A percentile compares a stretch with the other conserved stretches of the same genome.
Conservation (phyloP, 2,797 vertebrate species). For the Danio kyathit region DNA sequence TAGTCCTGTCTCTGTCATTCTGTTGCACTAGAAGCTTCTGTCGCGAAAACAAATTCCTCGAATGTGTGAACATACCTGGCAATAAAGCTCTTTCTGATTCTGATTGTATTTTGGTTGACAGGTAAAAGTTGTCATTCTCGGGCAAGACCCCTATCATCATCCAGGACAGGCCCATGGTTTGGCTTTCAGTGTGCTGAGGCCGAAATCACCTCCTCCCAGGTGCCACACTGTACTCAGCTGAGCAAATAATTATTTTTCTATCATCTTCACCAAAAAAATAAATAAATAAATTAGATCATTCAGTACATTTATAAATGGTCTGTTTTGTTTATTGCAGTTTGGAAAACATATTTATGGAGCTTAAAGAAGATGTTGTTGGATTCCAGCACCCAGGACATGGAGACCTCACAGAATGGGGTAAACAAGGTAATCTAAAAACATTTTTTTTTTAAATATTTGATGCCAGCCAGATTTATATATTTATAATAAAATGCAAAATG, state of each 20-base stretch:
- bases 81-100: no score
- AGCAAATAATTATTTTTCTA: neutral
- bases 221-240: slow-evolving; percentile 47
- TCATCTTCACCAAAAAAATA: no score
- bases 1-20: no score
- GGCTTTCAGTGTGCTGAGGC: slow-evolving; percentile 86
- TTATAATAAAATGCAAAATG: neutral
- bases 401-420: slow-evolving; percentile 86
- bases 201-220: slow-evolving; percentile 84
- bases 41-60: no score
- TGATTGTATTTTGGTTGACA: slow-evolving; percentile 61
- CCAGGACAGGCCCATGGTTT: slow-evolving; percentile 86
- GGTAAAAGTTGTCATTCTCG: slow-evolving; percentile 88
- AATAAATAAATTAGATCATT: no score
- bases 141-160: slow-evolving; percentile 87
- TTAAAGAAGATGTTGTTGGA: slow-evolving; percentile 80
- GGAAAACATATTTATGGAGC: slow-evolving; percentile 86
- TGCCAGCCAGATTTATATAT: neutral
- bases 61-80: no score
- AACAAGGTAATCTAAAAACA: slow-evolving; percentile 79
- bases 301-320: neutral
- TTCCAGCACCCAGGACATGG: slow-evolving; percentile 86
- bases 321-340: slow-evolving; percentile 68
- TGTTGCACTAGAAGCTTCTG: no score
- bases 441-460: neutral